These are phyloP conservation scores for Tenthredo distinguenda DNA, from an alignment of 2,888 invertebrate species.

Conservation along the genomic window DNA sequence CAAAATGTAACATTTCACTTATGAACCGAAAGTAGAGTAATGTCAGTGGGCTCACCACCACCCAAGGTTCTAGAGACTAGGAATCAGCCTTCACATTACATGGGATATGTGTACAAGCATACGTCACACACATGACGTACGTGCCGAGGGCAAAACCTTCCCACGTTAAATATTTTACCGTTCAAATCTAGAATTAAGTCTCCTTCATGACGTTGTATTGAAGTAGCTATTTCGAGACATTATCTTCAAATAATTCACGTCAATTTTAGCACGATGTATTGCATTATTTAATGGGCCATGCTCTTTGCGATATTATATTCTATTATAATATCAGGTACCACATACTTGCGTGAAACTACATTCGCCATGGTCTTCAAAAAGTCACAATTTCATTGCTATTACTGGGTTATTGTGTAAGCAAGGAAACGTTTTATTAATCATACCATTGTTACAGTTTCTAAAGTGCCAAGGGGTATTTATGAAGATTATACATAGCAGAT, in stretches of 20 bases:
- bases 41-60: neutral
- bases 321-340: neutral
- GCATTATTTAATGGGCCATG: neutral
- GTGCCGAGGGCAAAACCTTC: constrained; percentile 27
- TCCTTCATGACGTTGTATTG: neutral
- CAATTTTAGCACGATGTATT: constrained; percentile 12
- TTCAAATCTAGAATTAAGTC: constrained; percentile 46
- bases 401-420: neutral
- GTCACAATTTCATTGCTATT: neutral
- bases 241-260: constrained; percentile 29
- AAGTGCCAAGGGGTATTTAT: too few species aligned
- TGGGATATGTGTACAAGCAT: neutral
- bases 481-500: too few species aligned
- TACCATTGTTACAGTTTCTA: neutral
- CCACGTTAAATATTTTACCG: constrained; percentile 49
- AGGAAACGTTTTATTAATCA: neutral
- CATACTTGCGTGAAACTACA: neutral
- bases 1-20: constrained; percentile 8
- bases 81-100: neutral
- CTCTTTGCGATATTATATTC: neutral
- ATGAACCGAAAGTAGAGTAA: neutral
- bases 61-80: neutral
- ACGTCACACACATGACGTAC: constrained; percentile 21
- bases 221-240: constrained; percentile 25
- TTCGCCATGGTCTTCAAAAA: neutral